Conservation (phyloP, 1,140 invertebrate genomes). For the Caerostris extrusa region DNA sequence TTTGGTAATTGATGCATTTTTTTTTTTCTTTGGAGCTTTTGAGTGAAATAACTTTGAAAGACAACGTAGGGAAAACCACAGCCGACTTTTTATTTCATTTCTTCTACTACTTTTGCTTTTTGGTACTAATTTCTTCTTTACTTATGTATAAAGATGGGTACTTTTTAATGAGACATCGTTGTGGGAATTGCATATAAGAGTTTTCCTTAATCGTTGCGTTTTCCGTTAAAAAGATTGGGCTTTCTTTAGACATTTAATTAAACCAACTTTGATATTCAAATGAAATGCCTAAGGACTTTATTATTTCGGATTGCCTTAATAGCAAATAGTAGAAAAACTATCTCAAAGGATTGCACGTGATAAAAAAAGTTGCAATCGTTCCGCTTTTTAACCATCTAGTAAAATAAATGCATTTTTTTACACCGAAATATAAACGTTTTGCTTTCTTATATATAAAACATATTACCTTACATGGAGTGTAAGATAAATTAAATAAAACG, state of each 20-base stretch:
- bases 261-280: conserved; percentile 20
- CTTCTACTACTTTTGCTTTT: background rate
- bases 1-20: conserved; percentile 32
- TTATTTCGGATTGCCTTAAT: background rate
- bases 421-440: background rate
- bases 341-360: background rate
- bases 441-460: background rate
- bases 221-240: background rate
- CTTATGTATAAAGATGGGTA: background rate
- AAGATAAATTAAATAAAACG: too few species aligned
- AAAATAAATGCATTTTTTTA: background rate
- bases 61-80: background rate
- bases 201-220: conserved; percentile 7
- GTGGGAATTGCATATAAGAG: conserved; percentile 26
- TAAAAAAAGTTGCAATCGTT: background rate
- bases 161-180: background rate
- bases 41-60: background rate
- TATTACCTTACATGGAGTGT: too few species aligned
- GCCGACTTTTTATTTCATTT: conserved; percentile 35
- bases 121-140: conserved; percentile 32
- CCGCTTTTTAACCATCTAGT: too few species aligned
- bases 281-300: conserved; percentile 20
- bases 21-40: conserved; percentile 1
- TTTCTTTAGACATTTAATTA: conserved; percentile 8
- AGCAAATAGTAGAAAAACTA: background rate